A percentile compares a stretch with the other conserved stretches of the same genome.
phyloP scores from a whole-genome alignment of 2,888 invertebrate species.

The Mantis religiosa region DNA sequence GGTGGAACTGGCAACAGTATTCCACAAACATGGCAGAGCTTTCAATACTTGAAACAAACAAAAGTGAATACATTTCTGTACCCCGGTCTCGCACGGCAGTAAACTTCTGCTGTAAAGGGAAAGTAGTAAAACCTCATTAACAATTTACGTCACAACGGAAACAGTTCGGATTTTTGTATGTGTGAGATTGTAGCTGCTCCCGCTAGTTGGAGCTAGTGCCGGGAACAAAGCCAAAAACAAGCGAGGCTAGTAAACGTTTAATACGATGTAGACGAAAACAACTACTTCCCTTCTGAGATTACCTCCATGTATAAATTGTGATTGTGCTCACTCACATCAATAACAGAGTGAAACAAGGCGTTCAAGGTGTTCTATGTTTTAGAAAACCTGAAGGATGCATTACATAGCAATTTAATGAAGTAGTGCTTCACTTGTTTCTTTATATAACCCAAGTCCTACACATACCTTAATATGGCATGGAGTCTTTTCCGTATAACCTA shows the following conservation, averaged over 20 bases:
- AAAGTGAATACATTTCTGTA: neutral
- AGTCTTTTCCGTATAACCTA: too few relatives aligned
- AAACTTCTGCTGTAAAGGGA: neutral
- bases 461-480: too few relatives aligned
- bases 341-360: too few relatives aligned
- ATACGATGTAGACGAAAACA: neutral
- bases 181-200: neutral
- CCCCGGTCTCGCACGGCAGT: neutral
- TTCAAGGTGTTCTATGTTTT: too few relatives aligned
- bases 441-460: too few relatives aligned
- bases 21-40: neutral
- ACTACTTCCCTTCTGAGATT: neutral
- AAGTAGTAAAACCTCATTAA: neutral
- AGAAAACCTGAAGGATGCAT: too few relatives aligned
- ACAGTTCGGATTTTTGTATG: neutral
- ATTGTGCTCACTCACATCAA: neutral
- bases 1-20: neutral
- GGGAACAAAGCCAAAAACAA: neutral
- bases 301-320: neutral
- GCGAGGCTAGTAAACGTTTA: neutral
- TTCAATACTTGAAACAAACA: neutral
- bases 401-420: too few relatives aligned
- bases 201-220: neutral
- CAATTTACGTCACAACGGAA: neutral
- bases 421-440: too few relatives aligned